Evolutionary conservation across 2,797 vertebrate genomes (phyloP), one percentile per base, ranked within the genome.

Genomic region (Merluccius polli): DNA sequence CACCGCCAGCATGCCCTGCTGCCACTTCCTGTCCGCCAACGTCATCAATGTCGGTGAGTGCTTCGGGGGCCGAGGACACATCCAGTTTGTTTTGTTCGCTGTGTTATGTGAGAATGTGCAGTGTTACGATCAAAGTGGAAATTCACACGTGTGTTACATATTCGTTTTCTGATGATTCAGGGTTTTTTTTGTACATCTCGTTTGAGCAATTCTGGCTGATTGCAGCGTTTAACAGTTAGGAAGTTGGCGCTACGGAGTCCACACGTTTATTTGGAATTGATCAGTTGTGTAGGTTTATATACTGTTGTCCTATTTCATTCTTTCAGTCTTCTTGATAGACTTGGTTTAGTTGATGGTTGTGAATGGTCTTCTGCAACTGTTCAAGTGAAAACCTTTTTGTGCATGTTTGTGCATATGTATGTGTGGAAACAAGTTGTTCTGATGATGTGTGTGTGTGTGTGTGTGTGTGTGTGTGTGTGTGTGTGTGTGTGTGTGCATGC

Each of bases 11-110:
- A 76, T 90, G 33, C 85, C 80, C 75, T 89, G 85, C 84, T 84
- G 79, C 75, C 89, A 90, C 87, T 90, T 92, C 84, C 88, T 91
- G 81, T 91, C 89, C 0, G 75, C 85, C 67, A 91, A 86, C 65
- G 1, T 82, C 88, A 86, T 89, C 81, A 52, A 24, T 31, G 81
- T 92, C 0, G 91, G 91, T 93, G 74, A 92, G 92, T 91, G 77
- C 59, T 27, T 2, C 9, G n/a, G n/a, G 5, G 59, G 9, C 59
- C 7, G n/a, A 63, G 24, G 59, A 12, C 59, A 63, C 59, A 27
- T 63, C 59, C 59, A 2, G 59, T 27, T 27, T 27, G n/a, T 24
- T n/a, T 52, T 4, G 16, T 52, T 52, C 73, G n/a, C 31, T 74
- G 30, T 27, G 27, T 59, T 24, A 10, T 72, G 48, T 52, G 48